phyloP scores from a whole-genome alignment of 2,113 vertebrate species.

The Petrocephalus microphthalmus region DNA sequence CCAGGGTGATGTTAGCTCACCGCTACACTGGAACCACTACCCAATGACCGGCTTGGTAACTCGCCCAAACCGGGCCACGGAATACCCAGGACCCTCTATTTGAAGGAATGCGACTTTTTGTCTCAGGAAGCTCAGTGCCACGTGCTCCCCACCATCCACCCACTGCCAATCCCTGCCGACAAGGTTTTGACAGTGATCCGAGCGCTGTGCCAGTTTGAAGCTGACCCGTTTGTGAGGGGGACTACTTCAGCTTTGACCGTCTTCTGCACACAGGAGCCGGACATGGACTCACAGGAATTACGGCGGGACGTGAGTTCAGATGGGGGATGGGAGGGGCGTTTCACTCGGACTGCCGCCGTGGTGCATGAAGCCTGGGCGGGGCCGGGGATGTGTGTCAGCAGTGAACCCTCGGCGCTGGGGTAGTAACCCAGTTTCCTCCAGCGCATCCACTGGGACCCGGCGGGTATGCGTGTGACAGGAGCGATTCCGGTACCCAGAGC shows the following conservation, averaged over 20 bases:
- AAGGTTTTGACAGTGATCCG: neutral
- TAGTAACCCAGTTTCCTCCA: slow-evolving; percentile 63
- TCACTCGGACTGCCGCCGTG: slow-evolving; percentile 51
- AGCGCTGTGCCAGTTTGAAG: neutral
- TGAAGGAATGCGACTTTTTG: slow-evolving; percentile 22
- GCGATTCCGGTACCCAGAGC: neutral
- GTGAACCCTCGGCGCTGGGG: slow-evolving; percentile 50
- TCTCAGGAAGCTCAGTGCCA: slow-evolving; percentile 36
- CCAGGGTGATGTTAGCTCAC: slow-evolving; percentile 7
- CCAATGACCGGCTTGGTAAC: slow-evolving; percentile 57
- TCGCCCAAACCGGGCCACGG: slow-evolving; percentile 44
- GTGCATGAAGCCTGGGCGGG: slow-evolving; percentile 52
- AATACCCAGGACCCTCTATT: slow-evolving; percentile 9
- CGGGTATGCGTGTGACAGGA: slow-evolving; percentile 40
- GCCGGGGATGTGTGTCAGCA: slow-evolving; percentile 47
- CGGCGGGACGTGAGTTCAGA: slow-evolving; percentile 48
- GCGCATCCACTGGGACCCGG: slow-evolving; percentile 6
- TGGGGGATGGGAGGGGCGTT: slow-evolving; percentile 32
- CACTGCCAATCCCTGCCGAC: neutral
- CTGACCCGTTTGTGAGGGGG: neutral
- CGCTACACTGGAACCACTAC: slow-evolving; percentile 35
- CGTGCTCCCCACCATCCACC: slow-evolving; percentile 19
- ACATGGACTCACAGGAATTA: slow-evolving; percentile 30
- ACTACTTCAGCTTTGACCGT: neutral
- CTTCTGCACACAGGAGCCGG: slow-evolving; percentile 9